Evolutionary conservation across 2,797 vertebrate genomes (phyloP).

Genomic region (Cynodonichthys magdalenae): DNA sequence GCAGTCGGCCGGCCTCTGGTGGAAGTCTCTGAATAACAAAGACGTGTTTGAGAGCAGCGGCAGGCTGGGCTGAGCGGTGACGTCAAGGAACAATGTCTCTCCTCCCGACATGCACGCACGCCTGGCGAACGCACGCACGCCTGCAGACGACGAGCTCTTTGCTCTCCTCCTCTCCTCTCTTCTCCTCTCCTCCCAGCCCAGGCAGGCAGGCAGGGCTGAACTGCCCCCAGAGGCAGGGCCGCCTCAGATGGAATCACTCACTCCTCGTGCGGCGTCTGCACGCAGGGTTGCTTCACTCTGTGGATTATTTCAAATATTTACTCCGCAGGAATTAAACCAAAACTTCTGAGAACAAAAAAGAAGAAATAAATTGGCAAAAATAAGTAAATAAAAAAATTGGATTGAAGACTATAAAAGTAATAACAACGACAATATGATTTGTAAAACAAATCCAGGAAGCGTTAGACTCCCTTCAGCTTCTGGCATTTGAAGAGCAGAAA

Average conservation of each 20-base stretch:
- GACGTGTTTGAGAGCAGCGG: conserved; percentile 96
- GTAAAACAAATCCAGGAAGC: conserved; percentile 38
- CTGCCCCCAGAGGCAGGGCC: no score
- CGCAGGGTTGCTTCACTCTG: no score
- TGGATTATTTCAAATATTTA: no score
- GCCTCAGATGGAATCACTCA: no score
- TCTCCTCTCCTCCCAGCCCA: conserved; percentile 51
- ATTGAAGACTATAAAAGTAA: no score
- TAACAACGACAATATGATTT: conserved; percentile 26
- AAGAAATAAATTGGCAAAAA: no score
- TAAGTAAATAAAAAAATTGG: no score
- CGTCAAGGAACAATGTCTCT: conserved; percentile 97
- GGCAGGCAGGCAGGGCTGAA: no score
- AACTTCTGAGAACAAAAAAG: no score
- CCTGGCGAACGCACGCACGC: conserved; percentile 37
- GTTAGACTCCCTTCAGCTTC: conserved; percentile 49
- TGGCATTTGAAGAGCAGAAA: conserved; percentile 48
- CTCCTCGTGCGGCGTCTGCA: no score
- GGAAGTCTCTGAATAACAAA: conserved; percentile 98
- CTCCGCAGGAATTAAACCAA: no score
- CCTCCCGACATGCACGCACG: conserved; percentile 78
- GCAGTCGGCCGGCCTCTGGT: conserved; percentile 82
- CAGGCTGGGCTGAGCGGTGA: conserved; percentile 87
- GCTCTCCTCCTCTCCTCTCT: conserved; percentile 57
- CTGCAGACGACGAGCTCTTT: conserved; percentile 55